These are phyloP conservation scores for Pycnomerus fuliginosus DNA, from an alignment of 2,888 invertebrate species.

Conservation along the genomic window DNA sequence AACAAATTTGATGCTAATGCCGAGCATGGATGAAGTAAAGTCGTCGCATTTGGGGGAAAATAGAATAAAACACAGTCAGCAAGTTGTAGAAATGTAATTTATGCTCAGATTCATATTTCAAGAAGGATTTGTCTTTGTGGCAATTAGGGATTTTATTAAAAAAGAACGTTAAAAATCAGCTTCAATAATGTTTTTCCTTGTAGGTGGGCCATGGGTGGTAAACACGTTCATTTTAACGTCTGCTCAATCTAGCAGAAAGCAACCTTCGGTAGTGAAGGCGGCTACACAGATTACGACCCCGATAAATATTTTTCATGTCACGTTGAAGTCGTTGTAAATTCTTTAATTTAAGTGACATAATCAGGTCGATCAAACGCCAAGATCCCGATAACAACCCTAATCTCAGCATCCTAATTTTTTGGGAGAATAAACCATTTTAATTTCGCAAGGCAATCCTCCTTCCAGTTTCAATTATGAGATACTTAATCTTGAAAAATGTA, in stretches of 20 bases:
- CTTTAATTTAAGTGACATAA: conserved; percentile 12
- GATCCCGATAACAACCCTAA: too few species aligned
- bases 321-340: conserved; percentile 7
- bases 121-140: conserved; percentile 21
- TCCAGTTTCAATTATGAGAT: conserved; percentile 16
- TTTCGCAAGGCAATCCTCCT: background rate
- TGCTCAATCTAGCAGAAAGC: conserved; percentile 8
- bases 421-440: background rate
- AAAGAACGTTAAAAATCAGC: background rate
- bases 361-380: conserved; percentile 10
- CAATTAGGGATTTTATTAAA: conserved; percentile 19
- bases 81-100: conserved; percentile 19
- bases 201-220: too few species aligned
- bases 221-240: conserved; percentile 11
- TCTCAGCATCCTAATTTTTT: background rate
- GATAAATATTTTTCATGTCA: conserved; percentile 9
- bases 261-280: conserved; percentile 2
- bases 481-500: conserved; percentile 16
- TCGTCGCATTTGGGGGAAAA: conserved; percentile 6
- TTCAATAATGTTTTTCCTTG: background rate
- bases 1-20: too few species aligned
- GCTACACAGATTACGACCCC: conserved; percentile 3
- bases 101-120: conserved; percentile 20
- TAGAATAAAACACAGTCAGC: conserved; percentile 14
- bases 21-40: too few species aligned